Evolutionary conservation across 1,140 invertebrate species (phyloP).

Genomic region (Vollenhovia emeryi): DNA sequence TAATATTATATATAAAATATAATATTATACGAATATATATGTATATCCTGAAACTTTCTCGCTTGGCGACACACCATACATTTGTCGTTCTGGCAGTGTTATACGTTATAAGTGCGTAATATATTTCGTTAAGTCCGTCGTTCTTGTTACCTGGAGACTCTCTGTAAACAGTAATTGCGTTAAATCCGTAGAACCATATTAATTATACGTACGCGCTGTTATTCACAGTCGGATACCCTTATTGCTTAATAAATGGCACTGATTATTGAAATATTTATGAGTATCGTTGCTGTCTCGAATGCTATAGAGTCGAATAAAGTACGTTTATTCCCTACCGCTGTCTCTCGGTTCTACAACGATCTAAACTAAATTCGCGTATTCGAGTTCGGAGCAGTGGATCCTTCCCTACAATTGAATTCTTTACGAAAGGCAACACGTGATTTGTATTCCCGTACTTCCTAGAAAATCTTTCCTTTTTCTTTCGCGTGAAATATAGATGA

Average conservation of each 20-base stretch:
- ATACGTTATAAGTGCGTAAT: conserved; percentile 71
- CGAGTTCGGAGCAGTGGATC: conserved; percentile 69
- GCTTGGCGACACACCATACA: conserved; percentile 44
- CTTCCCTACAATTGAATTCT: conserved; percentile 75
- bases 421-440: conserved; percentile 83
- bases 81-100: conserved; percentile 75
- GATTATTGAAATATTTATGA: conserved; percentile 78
- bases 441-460: conserved; percentile 76
- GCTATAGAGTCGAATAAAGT: conserved; percentile 56
- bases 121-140: conserved; percentile 69
- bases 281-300: conserved; percentile 72
- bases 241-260: conserved; percentile 85
- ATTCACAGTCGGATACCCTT: conserved; percentile 77
- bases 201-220: conserved; percentile 61
- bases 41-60: conserved; percentile 42
- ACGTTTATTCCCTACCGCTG: conserved; percentile 57
- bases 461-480: conserved; percentile 62
- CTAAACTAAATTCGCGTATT: conserved; percentile 72
- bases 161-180: conserved; percentile 58
- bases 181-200: conserved; percentile 64
- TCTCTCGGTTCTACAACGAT: conserved; percentile 62
- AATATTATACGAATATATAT: background rate
- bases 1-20: background rate
- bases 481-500: conserved; percentile 58
- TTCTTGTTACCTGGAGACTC: conserved; percentile 69